phyloP scores from a whole-genome alignment of 2,113 vertebrate species.

The Alouatta palliata region DNA sequence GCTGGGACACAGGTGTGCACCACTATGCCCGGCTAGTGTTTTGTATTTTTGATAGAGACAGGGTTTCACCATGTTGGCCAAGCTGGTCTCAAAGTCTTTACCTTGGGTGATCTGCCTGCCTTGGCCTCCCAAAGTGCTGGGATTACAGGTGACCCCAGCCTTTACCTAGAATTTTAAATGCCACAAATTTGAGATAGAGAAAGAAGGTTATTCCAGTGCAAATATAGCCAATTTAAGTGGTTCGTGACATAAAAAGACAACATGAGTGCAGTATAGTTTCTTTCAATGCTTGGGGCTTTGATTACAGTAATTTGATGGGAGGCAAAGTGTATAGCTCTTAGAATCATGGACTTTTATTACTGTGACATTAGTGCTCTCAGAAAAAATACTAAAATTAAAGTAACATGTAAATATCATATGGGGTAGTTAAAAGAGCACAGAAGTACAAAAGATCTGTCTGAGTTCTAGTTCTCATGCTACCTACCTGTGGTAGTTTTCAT shows the following conservation, averaged over 20 bases:
- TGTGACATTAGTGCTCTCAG: neutral
- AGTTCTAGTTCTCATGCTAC: neutral
- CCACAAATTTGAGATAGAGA: neutral
- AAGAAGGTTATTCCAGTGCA: conserved; percentile 50
- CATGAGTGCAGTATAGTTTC: neutral
- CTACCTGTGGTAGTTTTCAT: neutral
- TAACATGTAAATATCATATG: neutral
- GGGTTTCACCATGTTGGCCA: too few relatives aligned
- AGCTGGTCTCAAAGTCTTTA: too few relatives aligned
- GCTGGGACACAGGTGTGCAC: too few relatives aligned
- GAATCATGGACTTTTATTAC: neutral
- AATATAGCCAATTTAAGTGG: conserved; percentile 2
- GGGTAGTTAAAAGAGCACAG: neutral
- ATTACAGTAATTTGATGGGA: conserved; percentile 30
- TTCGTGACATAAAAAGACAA: neutral
- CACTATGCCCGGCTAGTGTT: too few relatives aligned
- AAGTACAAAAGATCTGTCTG: neutral
- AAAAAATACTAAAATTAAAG: neutral
- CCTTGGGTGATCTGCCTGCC: too few relatives aligned
- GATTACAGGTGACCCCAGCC: too few relatives aligned
- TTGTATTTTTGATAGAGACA: too few relatives aligned
- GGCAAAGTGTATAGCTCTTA: neutral
- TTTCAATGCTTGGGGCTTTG: neutral
- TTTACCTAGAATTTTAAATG: conserved; percentile 52
- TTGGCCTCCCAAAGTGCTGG: too few relatives aligned